Evolutionary conservation across 2,113 vertebrate genomes (phyloP).

Genomic region (Rostratula benghalensis): DNA sequence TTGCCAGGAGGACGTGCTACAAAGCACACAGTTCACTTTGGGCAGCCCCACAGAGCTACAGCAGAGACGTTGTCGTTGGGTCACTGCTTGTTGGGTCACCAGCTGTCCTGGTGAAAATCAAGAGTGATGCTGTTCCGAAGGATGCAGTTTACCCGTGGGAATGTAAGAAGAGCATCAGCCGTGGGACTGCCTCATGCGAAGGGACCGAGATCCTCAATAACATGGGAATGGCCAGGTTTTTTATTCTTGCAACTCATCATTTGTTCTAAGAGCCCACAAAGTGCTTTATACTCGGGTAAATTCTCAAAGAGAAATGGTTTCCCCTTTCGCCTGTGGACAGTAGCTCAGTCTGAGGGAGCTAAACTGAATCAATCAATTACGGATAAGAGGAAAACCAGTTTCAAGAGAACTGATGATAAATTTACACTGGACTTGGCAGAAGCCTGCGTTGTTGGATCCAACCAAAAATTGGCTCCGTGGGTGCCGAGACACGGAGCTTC

Average conservation of each 20-base stretch:
- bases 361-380: neutral
- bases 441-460: neutral
- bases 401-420: neutral
- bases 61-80: accelerated
- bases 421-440: neutral
- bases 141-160: accelerated
- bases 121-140: neutral
- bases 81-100: neutral
- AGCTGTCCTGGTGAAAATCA: neutral
- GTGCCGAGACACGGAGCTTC: neutral
- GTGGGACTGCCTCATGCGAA: accelerated
- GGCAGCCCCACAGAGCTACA: neutral
- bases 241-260: neutral
- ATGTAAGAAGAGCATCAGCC: neutral
- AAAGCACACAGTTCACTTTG: neutral
- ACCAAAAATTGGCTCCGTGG: neutral
- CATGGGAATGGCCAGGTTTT: accelerated
- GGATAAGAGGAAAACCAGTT: neutral
- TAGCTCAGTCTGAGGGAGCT: neutral
- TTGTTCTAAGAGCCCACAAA: neutral
- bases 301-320: neutral
- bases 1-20: neutral
- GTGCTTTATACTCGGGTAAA: neutral
- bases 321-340: neutral
- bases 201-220: accelerated